These are phyloP conservation scores for Grantiella picta DNA, from an alignment of 2,113 vertebrate genomes.

Conservation along the genomic window DNA sequence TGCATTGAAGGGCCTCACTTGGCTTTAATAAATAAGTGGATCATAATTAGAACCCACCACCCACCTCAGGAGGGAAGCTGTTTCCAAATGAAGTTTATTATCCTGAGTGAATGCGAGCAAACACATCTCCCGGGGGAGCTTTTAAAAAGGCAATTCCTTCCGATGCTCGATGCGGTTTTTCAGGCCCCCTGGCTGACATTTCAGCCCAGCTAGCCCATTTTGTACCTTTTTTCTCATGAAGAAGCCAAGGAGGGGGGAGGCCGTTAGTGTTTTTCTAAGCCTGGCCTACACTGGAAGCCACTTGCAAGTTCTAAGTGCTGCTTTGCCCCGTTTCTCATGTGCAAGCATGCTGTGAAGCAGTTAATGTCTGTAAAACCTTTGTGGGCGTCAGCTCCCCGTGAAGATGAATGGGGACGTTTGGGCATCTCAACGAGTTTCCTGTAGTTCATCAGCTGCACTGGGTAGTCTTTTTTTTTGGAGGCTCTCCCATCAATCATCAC, in stretches of 20 bases:
- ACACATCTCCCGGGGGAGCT: neutral
- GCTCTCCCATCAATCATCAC: neutral
- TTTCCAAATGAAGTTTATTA: neutral
- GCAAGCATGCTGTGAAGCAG: conserved; percentile 1
- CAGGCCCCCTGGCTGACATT: neutral
- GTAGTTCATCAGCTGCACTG: neutral
- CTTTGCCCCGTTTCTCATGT: neutral
- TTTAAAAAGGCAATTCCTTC: neutral
- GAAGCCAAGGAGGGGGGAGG: neutral
- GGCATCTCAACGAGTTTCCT: neutral
- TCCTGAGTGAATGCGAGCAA: neutral
- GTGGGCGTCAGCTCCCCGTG: neutral
- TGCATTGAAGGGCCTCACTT: neutral
- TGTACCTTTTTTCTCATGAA: neutral
- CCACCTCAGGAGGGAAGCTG: neutral
- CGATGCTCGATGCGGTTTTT: neutral
- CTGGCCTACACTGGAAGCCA: neutral
- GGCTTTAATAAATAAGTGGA: neutral
- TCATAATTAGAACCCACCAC: neutral
- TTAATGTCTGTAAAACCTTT: neutral
- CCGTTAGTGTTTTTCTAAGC: neutral
- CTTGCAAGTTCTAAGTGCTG: neutral
- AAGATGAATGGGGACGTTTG: conserved; percentile 14
- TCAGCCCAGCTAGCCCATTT: neutral
- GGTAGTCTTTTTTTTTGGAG: neutral